Evolutionary conservation across 2,888 invertebrate genomes (phyloP).

Genomic region (Lasius platythorax): DNA sequence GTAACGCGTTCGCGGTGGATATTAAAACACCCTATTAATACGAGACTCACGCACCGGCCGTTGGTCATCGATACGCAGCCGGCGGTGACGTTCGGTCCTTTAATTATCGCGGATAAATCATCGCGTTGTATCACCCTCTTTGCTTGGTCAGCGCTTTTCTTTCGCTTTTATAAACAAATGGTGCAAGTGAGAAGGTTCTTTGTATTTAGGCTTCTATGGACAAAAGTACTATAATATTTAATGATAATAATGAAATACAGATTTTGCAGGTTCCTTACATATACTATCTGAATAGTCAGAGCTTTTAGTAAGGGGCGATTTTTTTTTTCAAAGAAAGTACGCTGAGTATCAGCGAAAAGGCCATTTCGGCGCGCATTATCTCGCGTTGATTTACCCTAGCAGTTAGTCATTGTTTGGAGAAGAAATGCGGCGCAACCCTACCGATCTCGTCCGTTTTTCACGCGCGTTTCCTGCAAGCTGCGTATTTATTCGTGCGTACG

Average conservation of each 20-base stretch:
- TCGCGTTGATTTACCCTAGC: conserved; percentile 34
- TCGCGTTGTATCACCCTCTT: conserved; percentile 49
- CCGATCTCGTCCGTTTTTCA: conserved; percentile 44
- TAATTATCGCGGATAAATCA: conserved; percentile 83
- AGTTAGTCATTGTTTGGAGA: conserved; percentile 41
- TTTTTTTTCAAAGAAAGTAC: not conserved
- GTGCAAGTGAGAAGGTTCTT: conserved; percentile 5
- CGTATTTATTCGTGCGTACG: conserved; percentile 67
- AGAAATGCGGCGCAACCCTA: conserved; percentile 51
- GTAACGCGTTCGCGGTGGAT: conserved; percentile 44
- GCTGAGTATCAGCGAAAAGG: not conserved
- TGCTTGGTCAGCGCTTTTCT: conserved; percentile 56
- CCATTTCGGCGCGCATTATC: conserved; percentile 42
- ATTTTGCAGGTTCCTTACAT: not conserved
- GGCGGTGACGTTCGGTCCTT: conserved; percentile 81
- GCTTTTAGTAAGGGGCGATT: not conserved
- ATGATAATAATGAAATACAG: not conserved
- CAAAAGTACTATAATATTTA: not conserved
- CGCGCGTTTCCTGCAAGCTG: conserved; percentile 40
- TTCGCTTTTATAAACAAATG: conserved; percentile 32
- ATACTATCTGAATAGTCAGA: not conserved
- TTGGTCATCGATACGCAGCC: conserved; percentile 83
- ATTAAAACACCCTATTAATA: conserved; percentile 79
- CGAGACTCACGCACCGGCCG: conserved; percentile 79
- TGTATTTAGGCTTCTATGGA: not conserved